Percentiles rank a stretch among this genome's conserved stretches.
These are phyloP conservation scores for Xestia xanthographa DNA, from an alignment of 2,888 invertebrate genomes.

Conservation along the genomic window DNA sequence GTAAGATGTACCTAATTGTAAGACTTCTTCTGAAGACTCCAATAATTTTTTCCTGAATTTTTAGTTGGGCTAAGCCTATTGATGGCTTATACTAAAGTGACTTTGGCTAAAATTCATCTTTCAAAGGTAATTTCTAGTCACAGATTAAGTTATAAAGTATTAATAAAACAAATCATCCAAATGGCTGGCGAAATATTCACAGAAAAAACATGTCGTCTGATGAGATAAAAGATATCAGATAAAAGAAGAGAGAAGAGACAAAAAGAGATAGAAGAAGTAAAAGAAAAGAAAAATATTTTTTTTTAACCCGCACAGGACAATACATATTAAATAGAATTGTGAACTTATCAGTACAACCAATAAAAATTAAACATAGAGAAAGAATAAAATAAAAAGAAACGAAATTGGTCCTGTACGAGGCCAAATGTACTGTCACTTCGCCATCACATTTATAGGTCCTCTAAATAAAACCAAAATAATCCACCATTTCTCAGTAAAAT, in stretches of 20 bases:
- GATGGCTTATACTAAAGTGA: not conserved
- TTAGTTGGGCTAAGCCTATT: not conserved
- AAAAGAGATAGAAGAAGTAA: too few relatives aligned
- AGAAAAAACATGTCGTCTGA: not conserved
- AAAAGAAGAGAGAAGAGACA: not conserved
- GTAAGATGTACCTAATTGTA: not conserved
- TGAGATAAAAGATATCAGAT: not conserved
- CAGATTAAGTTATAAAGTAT: not conserved
- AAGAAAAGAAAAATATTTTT: too few relatives aligned
- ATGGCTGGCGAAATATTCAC: not conserved
- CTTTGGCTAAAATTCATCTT: not conserved
- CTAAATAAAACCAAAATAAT: too few relatives aligned
- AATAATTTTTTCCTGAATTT: not conserved
- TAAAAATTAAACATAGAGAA: too few relatives aligned
- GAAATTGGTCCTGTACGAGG: too few relatives aligned
- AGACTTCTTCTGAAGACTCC: not conserved
- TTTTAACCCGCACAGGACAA: too few relatives aligned
- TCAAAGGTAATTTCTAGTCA: not conserved
- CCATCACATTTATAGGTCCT: not conserved
- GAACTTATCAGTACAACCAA: too few relatives aligned
- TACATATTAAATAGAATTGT: too few relatives aligned
- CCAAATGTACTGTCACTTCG: too few relatives aligned
- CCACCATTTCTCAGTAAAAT: not conserved
- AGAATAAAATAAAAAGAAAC: too few relatives aligned
- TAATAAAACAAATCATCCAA: not conserved